phyloP scores from a whole-genome alignment of 2,113 vertebrate species.

The Catharus bicknelli region DNA sequence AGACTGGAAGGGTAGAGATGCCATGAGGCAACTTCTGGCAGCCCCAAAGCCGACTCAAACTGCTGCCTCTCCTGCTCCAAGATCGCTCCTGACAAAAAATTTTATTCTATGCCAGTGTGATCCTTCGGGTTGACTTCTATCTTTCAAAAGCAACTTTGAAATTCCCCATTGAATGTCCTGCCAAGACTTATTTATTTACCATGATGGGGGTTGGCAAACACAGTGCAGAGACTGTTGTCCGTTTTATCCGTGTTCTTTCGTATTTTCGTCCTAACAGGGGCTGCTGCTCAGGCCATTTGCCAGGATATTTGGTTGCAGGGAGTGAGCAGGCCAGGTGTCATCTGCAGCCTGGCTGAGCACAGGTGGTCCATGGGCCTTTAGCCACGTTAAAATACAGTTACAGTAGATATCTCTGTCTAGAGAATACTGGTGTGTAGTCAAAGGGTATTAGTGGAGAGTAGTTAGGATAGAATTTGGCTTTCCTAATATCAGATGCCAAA shows the following conservation, averaged over 20 bases:
- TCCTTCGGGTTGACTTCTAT: neutral
- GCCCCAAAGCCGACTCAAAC: neutral
- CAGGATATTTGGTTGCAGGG: neutral
- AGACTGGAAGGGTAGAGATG: neutral
- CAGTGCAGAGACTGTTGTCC: neutral
- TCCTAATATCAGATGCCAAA: neutral
- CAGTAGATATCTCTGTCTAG: neutral
- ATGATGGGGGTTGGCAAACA: neutral
- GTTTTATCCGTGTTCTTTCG: neutral
- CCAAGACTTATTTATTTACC: neutral
- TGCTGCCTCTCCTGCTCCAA: neutral
- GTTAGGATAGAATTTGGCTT: neutral
- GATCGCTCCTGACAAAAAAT: fast-evolving
- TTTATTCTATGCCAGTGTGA: neutral
- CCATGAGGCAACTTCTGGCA: neutral
- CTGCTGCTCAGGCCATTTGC: neutral
- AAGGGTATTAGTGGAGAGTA: neutral
- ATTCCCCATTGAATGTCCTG: neutral
- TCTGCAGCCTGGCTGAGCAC: neutral
- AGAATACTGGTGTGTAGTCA: neutral
- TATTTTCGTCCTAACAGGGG: neutral
- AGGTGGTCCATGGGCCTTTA: neutral
- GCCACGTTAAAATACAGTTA: neutral
- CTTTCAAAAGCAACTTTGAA: neutral
- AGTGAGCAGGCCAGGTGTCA: neutral